phyloP scores from a whole-genome alignment of 1,140 invertebrate genomes.

The Drosophila tani region DNA sequence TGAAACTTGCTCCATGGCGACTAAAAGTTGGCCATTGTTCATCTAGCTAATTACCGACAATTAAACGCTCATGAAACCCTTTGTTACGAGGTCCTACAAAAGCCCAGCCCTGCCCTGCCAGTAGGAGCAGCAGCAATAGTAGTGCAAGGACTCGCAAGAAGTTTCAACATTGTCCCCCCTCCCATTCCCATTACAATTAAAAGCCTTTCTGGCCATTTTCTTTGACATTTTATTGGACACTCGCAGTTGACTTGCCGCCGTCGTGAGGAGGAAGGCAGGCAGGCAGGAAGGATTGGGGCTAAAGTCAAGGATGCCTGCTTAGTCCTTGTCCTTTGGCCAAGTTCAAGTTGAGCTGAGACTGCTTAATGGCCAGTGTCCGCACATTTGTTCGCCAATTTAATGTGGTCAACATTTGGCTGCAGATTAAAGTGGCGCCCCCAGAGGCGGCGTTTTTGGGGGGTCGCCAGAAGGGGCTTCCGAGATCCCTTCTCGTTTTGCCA shows the following conservation, averaged over 20 bases:
- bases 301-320: slow-evolving; percentile 24
- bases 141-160: slow-evolving; percentile 20
- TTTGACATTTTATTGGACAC: slow-evolving; percentile 77
- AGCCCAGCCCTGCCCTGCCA: background rate
- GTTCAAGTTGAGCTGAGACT: slow-evolving; percentile 23
- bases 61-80: slow-evolving; percentile 68
- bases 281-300: slow-evolving; percentile 1
- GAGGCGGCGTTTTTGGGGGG: slow-evolving; percentile 10
- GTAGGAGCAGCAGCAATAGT: background rate
- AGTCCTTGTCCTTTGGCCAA: slow-evolving; percentile 22
- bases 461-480: slow-evolving; percentile 22
- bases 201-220: slow-evolving; percentile 71
- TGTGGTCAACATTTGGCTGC: slow-evolving; percentile 34
- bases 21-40: slow-evolving; percentile 52
- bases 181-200: slow-evolving; percentile 74
- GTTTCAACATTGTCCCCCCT: slow-evolving; percentile 19
- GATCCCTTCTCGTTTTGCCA: background rate
- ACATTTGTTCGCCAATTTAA: slow-evolving; percentile 44
- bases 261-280: background rate
- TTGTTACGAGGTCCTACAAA: slow-evolving; percentile 37
- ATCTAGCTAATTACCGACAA: slow-evolving; percentile 73
- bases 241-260: slow-evolving; percentile 29
- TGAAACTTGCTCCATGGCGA: slow-evolving; percentile 41
- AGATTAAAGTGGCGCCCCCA: slow-evolving; percentile 36
- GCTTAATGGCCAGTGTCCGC: slow-evolving; percentile 45